Base-by-base conservation (phyloP, 2,797 vertebrate species). In the Ammospiza maritima region DNA sequence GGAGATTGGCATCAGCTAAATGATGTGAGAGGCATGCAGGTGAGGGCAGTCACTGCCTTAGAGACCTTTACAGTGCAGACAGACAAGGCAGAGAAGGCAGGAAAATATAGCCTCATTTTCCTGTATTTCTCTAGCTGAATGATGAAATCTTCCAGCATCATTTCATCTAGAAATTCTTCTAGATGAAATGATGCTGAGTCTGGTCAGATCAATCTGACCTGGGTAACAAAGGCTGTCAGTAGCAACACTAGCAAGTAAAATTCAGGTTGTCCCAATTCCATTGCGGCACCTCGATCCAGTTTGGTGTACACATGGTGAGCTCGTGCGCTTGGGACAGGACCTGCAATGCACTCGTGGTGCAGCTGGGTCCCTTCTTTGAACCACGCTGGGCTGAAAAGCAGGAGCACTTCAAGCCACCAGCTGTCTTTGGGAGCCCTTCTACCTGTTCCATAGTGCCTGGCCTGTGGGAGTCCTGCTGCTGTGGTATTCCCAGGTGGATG, bases 261-360 rank as follows among this genome's bases (percentile, higher is more conserved):
- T 62, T 77, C 66, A 40, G 9, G 5, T 38, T 80, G 29, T 71
- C 79, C 75, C 48, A 69, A 69, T 67, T 60, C 44, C 13, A 5
- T 30, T 51, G 12, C 0, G 0, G 32, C 42, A 19, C 40, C 40
- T 51, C 3, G 0, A 9, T 85, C 66, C 27, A 16, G 30, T 74
- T 25, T 38, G 53, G 4, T 34, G 21, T 44, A 60, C 32, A 4
- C 6, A 13, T 38, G 11, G 1, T 11, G 48, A 74, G 44, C 23
- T 78, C 9, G 0, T 17, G 26, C 14, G 6, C 14, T 40, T 1
- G 2, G 20, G 40, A 15, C 30, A 57, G 45, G 27, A 50, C 29
- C 53, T 64, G 18, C 19, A 23, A 10, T 6, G 40, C 53, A 4
- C 5, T 29, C 1, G 11, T 38, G 15, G 60, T 22, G 47, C 27